phyloP scores from a whole-genome alignment of 35 echinoderm and acorn worm species.

The Nesometra sesokonis region DNA sequence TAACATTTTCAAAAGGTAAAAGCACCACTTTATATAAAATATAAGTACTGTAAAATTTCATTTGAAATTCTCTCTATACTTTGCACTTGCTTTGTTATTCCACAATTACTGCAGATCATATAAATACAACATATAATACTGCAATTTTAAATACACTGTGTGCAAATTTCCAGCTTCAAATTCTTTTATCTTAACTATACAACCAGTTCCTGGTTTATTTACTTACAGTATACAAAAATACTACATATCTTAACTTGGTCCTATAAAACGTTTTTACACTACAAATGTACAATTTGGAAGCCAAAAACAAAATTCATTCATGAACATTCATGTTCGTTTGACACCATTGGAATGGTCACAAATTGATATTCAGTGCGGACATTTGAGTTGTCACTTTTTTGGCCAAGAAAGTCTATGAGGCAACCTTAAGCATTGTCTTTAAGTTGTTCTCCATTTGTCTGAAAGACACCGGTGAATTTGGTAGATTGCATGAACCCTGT shows the following conservation, averaged over 20 bases:
- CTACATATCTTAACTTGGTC: neutral
- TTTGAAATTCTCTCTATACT: neutral
- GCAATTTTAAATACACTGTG: neutral
- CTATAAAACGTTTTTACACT: conserved; percentile 4
- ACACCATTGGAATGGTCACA: neutral
- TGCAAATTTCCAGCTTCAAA: neutral
- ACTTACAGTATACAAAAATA: neutral
- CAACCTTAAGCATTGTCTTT: conserved; percentile 8
- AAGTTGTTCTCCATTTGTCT: neutral
- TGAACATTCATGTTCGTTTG: neutral
- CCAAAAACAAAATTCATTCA: neutral
- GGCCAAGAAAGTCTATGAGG: neutral
- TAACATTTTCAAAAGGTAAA: neutral
- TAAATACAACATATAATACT: neutral
- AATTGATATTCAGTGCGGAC: neutral
- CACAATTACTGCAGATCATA: neutral
- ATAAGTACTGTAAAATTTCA: neutral
- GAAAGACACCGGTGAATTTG: neutral
- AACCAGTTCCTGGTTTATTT: neutral
- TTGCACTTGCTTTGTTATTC: neutral
- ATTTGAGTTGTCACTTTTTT: neutral
- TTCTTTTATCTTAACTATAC: neutral
- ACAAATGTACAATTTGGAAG: neutral
- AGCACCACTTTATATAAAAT: neutral
- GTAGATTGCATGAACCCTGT: neutral